Evolutionary conservation across 2,888 invertebrate species (phyloP).

Genomic region (Resseliella maxima): DNA sequence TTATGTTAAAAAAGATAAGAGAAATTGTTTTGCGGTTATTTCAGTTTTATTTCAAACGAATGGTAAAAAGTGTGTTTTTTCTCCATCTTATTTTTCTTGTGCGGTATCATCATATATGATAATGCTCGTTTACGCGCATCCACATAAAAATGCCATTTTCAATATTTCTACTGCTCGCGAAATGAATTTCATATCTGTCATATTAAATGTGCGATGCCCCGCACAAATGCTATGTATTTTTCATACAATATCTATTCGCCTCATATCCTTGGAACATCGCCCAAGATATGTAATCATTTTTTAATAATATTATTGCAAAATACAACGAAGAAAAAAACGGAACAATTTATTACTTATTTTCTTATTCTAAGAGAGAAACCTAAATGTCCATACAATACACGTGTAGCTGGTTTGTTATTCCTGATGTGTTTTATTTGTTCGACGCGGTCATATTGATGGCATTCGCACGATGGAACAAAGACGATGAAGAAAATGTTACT

Average conservation of each 20-base stretch:
- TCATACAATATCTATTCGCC: no score
- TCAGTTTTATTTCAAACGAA: neutral
- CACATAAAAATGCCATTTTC: slow-evolving; percentile 31
- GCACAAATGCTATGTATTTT: neutral
- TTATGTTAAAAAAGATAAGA: slow-evolving; percentile 29
- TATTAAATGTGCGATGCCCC: neutral
- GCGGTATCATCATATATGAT: neutral
- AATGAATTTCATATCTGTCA: slow-evolving; percentile 22
- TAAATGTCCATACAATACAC: neutral
- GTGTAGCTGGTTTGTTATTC: neutral
- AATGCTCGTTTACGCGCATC: neutral
- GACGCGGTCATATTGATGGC: neutral
- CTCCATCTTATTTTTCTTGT: neutral
- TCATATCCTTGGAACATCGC: neutral
- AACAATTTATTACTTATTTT: slow-evolving; percentile 1
- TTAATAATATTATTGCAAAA: slow-evolving; percentile 17
- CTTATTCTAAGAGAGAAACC: neutral
- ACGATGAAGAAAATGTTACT: neutral
- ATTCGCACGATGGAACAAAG: neutral
- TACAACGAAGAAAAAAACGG: no score
- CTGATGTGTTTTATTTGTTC: neutral
- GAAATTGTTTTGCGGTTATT: slow-evolving; percentile 48
- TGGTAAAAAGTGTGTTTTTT: neutral
- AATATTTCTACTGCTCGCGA: slow-evolving; percentile 31
- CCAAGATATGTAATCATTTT: slow-evolving; percentile 31